These are phyloP conservation scores for Elaeidobius kamerunicus DNA, from an alignment of 2,888 invertebrate species.

Conservation along the genomic window DNA sequence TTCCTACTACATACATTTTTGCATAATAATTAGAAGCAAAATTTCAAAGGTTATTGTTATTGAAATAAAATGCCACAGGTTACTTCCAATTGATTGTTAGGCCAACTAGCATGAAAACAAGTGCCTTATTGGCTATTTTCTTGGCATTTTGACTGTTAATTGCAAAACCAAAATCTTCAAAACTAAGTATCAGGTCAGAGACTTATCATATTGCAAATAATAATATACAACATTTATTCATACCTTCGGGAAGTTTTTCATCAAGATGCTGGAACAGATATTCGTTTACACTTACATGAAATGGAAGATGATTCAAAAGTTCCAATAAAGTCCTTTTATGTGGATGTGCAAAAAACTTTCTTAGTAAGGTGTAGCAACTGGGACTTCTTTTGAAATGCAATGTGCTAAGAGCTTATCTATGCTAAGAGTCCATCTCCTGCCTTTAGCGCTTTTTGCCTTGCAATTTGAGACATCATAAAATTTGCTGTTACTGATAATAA, in stretches of 20 bases:
- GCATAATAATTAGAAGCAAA: conserved; percentile 20
- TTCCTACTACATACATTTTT: conserved; percentile 22
- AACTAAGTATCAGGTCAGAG: conserved; percentile 19
- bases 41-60: conserved; percentile 24
- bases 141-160: background rate
- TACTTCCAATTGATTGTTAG: conserved; percentile 29
- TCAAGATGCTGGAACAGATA: conserved; percentile 26
- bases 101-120: conserved; percentile 23
- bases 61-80: conserved; percentile 34
- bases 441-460: conserved; percentile 12
- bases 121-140: conserved; percentile 19
- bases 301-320: conserved; percentile 27
- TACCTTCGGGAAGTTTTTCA: conserved; percentile 10
- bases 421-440: conserved; percentile 29
- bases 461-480: conserved; percentile 18
- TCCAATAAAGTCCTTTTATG: conserved; percentile 24
- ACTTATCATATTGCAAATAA: conserved; percentile 27
- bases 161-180: conserved; percentile 4
- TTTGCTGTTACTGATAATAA: conserved; percentile 13
- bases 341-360: conserved; percentile 28
- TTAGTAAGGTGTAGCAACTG: conserved; percentile 20
- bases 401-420: conserved; percentile 27
- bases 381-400: conserved; percentile 12
- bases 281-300: conserved; percentile 27
- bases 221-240: conserved; percentile 20